Base-by-base conservation (phyloP, 2,888 invertebrate genomes). In the Limnephilus rhombicus region DNA sequence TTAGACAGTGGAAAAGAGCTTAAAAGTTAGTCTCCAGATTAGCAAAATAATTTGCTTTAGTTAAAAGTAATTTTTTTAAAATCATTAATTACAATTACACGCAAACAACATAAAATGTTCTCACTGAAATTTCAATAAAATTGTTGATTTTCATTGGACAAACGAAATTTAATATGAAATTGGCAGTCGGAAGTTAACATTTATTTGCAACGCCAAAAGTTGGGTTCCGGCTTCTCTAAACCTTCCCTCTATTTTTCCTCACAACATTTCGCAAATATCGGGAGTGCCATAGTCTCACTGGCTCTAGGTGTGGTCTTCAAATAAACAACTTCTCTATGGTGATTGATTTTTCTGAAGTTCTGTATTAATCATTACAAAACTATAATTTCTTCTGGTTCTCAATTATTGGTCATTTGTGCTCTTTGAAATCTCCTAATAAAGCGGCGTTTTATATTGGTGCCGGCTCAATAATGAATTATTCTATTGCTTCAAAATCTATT, bases 271-370 rank as follows among this genome's bases (percentile, higher is more conserved):
- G 68, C 68, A 68, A 68, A 68, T n/a, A 68, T 68, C 24, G 68
- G 24, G 24, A 1, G 68, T n/a, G 9, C n/a, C 68, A 7, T 18
- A 53, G 5, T 53, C 18, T 11, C 68, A 18, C 68, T 68, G 68
- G 68, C 68, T 68, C 68, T n/a, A 68, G 68, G 68, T 68, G 68
- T 68, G 68, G 68, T n/a, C 68, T 68, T 68, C 68, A 68, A 68
- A 68, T 68, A 68, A 68, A 68, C 24, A n/a, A 68, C 2, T 18
- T n/a, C 68, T 68, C 68, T 68, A 24, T 68, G 68, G 68, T 68
- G 68, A 68, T 68, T 68, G 68, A 68, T 68, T 68, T 68, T 68
- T 68, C 68, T 68, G 24, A n/a, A 24, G 9, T 68, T 24, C 68
- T 68, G 1, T 37, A 37, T 37, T 37, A 37, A 4, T 37, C 68